phyloP scores from a whole-genome alignment of 2,888 invertebrate species.

The Drosophila kokeensis region DNA sequence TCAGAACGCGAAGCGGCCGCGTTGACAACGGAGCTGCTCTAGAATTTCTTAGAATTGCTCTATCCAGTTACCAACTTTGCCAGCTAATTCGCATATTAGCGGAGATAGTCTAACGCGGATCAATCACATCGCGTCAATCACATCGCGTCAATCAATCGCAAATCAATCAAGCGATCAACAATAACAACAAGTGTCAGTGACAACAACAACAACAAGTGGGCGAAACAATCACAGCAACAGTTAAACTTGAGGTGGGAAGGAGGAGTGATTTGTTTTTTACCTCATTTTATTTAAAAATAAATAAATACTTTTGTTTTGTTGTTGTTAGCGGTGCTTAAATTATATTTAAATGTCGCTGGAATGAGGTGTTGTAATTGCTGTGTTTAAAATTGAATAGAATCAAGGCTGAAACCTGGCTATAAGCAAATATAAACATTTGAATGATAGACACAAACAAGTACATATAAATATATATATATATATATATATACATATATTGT shows the following conservation, averaged over 20 bases:
- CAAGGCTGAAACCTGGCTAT: not conserved
- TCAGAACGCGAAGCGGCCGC: slow-evolving; percentile 72
- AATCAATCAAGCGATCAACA: slow-evolving; percentile 32
- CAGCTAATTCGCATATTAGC: slow-evolving; percentile 30
- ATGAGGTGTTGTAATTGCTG: slow-evolving; percentile 24
- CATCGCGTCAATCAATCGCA: slow-evolving; percentile 21
- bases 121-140: slow-evolving; percentile 32
- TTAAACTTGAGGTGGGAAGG: slow-evolving; percentile 40
- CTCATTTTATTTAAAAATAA: slow-evolving; percentile 19
- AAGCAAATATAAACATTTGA: not conserved
- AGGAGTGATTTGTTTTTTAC: not conserved
- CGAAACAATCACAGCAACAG: slow-evolving; percentile 53
- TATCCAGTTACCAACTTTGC: slow-evolving; percentile 1
- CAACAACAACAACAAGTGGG: slow-evolving; percentile 28
- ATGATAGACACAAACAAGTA: not conserved
- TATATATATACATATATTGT: not conserved
- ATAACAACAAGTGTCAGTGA: slow-evolving; percentile 19
- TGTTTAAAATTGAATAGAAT: slow-evolving; percentile 2
- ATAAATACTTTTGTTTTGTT: not conserved
- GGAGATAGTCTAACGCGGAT: slow-evolving; percentile 14
- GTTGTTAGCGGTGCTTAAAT: slow-evolving; percentile 4
- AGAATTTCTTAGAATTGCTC: slow-evolving; percentile 56
- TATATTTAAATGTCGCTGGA: slow-evolving; percentile 11
- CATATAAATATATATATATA: not conserved
- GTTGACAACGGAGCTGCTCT: slow-evolving; percentile 74